Percentiles rank a stretch among this genome's conserved stretches.
phyloP scores from a whole-genome alignment of 2,888 invertebrate species.

The Drosophila mayaguana region DNA sequence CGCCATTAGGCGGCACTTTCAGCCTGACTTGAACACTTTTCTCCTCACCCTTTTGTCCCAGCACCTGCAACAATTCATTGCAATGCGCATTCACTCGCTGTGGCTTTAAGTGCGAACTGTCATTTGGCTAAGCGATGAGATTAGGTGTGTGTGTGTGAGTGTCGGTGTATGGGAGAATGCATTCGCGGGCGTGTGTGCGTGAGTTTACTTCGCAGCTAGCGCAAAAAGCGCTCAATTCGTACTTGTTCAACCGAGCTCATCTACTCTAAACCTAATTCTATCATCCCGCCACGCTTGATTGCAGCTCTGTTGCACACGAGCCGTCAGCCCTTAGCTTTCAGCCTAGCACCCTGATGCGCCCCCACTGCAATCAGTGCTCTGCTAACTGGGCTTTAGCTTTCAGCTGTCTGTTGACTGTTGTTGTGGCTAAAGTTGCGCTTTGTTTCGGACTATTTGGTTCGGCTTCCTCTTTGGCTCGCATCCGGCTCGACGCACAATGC shows the following conservation, averaged over 20 bases:
- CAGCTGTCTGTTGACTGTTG: slow-evolving; percentile 21
- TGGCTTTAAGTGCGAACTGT: slow-evolving; percentile 56
- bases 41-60: not conserved
- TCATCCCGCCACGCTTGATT: slow-evolving; percentile 38
- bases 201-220: slow-evolving; percentile 2
- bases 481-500: slow-evolving; percentile 31
- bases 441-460: slow-evolving; percentile 26
- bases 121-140: slow-evolving; percentile 65
- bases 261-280: slow-evolving; percentile 8
- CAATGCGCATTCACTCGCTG: slow-evolving; percentile 13
- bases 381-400: slow-evolving; percentile 41
- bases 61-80: slow-evolving; percentile 35
- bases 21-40: not conserved
- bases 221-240: slow-evolving; percentile 4
- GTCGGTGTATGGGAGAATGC: slow-evolving; percentile 2
- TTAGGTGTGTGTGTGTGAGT: slow-evolving; percentile 2
- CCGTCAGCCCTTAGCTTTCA: not conserved
- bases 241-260: slow-evolving; percentile 10
- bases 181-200: not conserved
- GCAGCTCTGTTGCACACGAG: slow-evolving; percentile 13
- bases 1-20: not conserved
- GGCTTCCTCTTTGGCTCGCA: slow-evolving; percentile 9
- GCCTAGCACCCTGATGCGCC: not conserved
- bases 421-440: slow-evolving; percentile 39
- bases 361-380: slow-evolving; percentile 24